These are phyloP conservation scores for Clarias batrachus DNA, from an alignment of 2,113 vertebrate genomes.

Conservation along the genomic window DNA sequence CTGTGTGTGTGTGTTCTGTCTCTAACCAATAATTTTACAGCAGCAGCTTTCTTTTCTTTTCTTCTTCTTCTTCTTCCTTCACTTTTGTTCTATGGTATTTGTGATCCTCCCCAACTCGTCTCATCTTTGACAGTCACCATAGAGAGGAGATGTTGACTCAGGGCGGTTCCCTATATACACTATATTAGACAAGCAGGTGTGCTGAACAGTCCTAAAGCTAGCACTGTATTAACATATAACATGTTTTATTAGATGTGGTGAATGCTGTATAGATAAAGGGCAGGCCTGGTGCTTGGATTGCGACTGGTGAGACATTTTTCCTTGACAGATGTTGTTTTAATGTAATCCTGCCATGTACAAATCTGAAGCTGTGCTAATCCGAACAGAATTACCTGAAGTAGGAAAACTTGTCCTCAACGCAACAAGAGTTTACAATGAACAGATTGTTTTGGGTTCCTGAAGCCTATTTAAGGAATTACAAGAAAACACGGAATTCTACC, in stretches of 20 bases:
- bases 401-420: conserved; percentile 60
- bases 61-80: neutral
- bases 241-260: conserved; percentile 40
- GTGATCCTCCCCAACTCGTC: conserved; percentile 16
- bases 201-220: neutral
- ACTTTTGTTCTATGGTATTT: conserved; percentile 2
- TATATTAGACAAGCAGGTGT: conserved; percentile 43
- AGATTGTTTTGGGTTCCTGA: conserved; percentile 57
- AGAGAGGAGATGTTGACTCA: conserved; percentile 49
- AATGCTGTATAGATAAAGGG: conserved; percentile 46
- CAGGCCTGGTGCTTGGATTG: conserved; percentile 53
- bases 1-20: neutral
- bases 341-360: conserved; percentile 61
- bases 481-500: conserved; percentile 50
- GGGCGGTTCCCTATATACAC: conserved; percentile 32
- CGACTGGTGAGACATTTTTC: conserved; percentile 58
- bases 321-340: conserved; percentile 71
- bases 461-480: conserved; percentile 62
- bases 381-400: conserved; percentile 54
- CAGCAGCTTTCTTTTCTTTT: neutral
- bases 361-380: conserved; percentile 57
- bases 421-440: conserved; percentile 57
- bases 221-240: conserved; percentile 21
- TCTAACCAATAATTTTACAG: neutral
- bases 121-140: conserved; percentile 30